A percentile compares a stretch with the other conserved stretches of the same genome.
These are phyloP conservation scores for Phallusia fumigata DNA, from an alignment of 23 tunicate species.

Conservation along the genomic window DNA sequence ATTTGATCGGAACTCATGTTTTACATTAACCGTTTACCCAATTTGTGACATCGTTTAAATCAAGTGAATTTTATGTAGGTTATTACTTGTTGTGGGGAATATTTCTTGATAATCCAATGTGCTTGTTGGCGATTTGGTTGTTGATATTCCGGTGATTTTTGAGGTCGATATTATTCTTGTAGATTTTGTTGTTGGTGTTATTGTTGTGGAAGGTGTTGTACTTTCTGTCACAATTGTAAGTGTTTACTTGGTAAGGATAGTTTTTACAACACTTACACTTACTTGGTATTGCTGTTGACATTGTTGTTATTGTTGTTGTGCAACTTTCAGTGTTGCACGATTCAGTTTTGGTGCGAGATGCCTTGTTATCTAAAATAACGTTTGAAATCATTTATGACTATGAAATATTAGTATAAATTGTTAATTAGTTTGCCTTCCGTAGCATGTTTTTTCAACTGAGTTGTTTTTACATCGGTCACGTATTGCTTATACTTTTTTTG, in stretches of 20 bases:
- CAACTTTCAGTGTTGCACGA: neutral
- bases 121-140: no score
- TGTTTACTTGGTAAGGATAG: neutral
- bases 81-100: neutral
- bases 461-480: no score
- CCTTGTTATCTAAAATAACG: neutral
- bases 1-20: no score
- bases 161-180: neutral
- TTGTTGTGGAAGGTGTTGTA: neutral
- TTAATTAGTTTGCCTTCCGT: no score
- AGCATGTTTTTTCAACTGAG: no score
- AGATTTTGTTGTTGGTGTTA: slow-evolving; percentile 16
- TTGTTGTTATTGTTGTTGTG: neutral
- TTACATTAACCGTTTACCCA: no score
- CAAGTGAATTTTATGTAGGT: no score
- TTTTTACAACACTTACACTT: neutral
- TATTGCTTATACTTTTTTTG: no score
- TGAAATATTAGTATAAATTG: no score
- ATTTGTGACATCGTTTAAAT: no score
- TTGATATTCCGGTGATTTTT: neutral
- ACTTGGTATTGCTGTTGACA: slow-evolving; percentile 9
- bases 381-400: no score
- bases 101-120: neutral
- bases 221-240: neutral
- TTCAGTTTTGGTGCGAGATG: slow-evolving; percentile 7